These are phyloP conservation scores for Taeniopygia guttata DNA, from an alignment of 2,797 vertebrate genomes.

Conservation along the genomic window DNA sequence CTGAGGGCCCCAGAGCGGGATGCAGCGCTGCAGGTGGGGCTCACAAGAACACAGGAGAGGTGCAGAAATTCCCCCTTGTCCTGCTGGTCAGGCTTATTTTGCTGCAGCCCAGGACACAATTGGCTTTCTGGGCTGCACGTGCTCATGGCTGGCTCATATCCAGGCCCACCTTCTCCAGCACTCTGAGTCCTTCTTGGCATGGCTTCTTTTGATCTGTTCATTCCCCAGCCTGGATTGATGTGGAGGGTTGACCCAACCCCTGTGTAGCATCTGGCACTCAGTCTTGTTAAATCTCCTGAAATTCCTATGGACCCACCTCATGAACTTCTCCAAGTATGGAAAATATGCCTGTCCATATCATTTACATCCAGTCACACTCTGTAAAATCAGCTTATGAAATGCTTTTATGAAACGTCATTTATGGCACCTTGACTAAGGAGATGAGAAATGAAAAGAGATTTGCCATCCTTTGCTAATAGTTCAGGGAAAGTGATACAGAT, in stretches of 20 bases:
- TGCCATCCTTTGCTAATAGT: slow-evolving; percentile 29
- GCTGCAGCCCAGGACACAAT: neutral
- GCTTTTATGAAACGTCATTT: slow-evolving; percentile 1
- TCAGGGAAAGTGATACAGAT: slow-evolving; percentile 30
- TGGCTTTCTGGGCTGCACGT: neutral
- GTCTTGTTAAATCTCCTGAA: neutral
- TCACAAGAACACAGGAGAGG: neutral
- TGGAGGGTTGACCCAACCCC: neutral
- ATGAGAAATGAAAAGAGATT: slow-evolving; percentile 45
- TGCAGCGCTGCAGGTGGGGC: neutral
- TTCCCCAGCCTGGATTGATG: neutral
- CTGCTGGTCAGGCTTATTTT: neutral
- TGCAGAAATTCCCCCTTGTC: neutral
- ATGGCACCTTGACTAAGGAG: slow-evolving; percentile 13
- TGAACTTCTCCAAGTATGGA: neutral
- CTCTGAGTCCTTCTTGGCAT: neutral
- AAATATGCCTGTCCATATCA: neutral
- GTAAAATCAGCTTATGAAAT: slow-evolving; percentile 8
- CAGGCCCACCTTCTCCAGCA: neutral
- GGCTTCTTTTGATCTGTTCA: neutral
- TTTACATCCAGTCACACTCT: slow-evolving; percentile 4
- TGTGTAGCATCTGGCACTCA: neutral
- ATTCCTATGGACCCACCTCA: neutral
- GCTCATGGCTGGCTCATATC: neutral
- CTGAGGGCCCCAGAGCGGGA: neutral